These are phyloP conservation scores for Bujurquina vittata DNA, from an alignment of 2,113 vertebrate species.

Conservation along the genomic window DNA sequence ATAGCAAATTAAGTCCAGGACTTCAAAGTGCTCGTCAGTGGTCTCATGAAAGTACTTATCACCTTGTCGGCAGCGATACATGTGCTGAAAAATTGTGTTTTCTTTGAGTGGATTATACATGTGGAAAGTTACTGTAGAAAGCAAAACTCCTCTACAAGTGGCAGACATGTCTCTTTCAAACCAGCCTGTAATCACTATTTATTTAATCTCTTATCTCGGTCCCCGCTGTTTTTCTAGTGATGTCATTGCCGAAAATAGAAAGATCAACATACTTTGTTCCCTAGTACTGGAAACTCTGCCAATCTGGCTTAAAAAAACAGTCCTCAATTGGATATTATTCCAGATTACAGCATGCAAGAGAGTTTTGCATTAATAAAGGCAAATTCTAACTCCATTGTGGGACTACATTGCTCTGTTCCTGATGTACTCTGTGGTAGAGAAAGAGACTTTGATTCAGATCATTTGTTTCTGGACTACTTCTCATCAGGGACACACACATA, in stretches of 20 bases:
- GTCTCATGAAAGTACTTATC: not conserved
- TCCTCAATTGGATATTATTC: conserved; percentile 14
- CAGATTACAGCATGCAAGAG: not conserved
- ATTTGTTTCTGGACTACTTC: conserved; percentile 16
- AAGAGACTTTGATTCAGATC: not conserved
- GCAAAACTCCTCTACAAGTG: conserved; percentile 1
- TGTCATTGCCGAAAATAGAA: conserved; percentile 62
- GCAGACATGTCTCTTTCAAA: conserved; percentile 23
- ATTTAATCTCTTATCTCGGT: conserved; percentile 66
- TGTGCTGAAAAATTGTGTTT: not conserved
- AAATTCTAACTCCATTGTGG: conserved; percentile 12
- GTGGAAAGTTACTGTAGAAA: conserved; percentile 11
- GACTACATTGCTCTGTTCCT: not conserved
- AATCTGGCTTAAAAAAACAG: not conserved
- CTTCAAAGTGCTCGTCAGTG: not conserved
- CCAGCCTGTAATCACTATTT: conserved; percentile 59
- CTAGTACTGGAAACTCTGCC: conserved; percentile 12
- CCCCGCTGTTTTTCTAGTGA: conserved; percentile 57
- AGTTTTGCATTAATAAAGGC: conserved; percentile 5
- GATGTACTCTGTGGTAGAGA: not conserved
- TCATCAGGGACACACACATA: conserved; percentile 14
- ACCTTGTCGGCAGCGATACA: not conserved
- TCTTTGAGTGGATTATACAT: not conserved
- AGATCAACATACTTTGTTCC: conserved; percentile 50
- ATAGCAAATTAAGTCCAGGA: not conserved